Evolutionary conservation across 2,888 invertebrate genomes (phyloP).

Genomic region (Neoaliturus tenellus): DNA sequence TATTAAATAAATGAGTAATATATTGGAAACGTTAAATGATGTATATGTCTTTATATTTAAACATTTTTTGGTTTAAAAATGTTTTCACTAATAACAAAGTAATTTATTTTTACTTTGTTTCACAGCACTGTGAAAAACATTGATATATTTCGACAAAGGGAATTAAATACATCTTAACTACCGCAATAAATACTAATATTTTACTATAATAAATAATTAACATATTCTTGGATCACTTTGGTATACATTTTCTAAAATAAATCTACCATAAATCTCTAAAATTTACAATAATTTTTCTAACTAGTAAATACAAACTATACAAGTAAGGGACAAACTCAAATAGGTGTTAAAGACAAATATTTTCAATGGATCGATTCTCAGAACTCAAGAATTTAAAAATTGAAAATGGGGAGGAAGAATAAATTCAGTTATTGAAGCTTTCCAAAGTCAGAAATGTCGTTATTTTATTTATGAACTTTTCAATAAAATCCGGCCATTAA

Average conservation of each 20-base stretch:
- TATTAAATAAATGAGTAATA: too few relatives aligned
- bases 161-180: conserved; percentile 1
- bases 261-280: conserved; percentile 17
- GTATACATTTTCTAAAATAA: conserved; percentile 42
- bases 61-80: not conserved
- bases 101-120: not conserved
- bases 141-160: not conserved
- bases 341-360: not conserved
- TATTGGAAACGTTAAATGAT: too few relatives aligned
- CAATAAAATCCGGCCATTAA: too few relatives aligned
- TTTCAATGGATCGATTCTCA: too few relatives aligned
- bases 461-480: too few relatives aligned
- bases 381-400: too few relatives aligned
- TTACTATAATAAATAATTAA: conserved; percentile 44
- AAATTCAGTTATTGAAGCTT: too few relatives aligned
- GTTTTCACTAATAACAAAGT: not conserved
- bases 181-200: conserved; percentile 32
- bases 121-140: conserved; percentile 7
- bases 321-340: not conserved
- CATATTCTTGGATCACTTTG: conserved; percentile 48
- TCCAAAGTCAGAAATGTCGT: too few relatives aligned
- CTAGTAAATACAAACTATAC: not conserved
- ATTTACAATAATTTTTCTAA: conserved; percentile 1
- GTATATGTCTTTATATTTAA: too few relatives aligned
- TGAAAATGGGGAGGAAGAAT: too few relatives aligned